phyloP scores from a whole-genome alignment of 2,113 vertebrate species.

The Oxyura jamaicensis region DNA sequence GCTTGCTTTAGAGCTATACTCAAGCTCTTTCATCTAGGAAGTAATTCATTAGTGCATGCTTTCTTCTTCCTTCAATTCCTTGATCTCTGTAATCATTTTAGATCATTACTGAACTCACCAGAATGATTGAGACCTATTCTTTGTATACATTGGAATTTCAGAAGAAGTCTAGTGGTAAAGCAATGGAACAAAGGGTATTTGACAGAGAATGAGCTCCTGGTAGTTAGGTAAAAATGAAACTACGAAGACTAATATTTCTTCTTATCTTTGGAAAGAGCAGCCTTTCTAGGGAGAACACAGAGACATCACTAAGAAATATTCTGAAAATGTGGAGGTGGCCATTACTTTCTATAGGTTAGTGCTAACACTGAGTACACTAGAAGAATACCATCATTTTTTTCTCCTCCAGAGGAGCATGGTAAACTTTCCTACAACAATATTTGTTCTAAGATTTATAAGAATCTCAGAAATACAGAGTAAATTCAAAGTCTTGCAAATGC shows the following conservation, averaged over 20 bases:
- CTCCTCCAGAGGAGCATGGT: not conserved
- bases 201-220: not conserved
- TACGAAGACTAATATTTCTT: not conserved
- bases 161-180: not conserved
- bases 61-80: not conserved
- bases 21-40: not conserved
- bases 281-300: not conserved
- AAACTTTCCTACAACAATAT: too few species aligned
- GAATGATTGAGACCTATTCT: not conserved
- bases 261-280: not conserved
- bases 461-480: not conserved
- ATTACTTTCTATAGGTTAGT: not conserved
- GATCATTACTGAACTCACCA: not conserved
- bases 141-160: not conserved
- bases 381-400: not conserved
- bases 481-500: not conserved
- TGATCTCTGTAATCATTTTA: not conserved
- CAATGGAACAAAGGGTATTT: not conserved
- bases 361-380: not conserved
- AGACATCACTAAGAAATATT: not conserved
- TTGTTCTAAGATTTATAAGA: too few species aligned
- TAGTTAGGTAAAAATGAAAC: not conserved
- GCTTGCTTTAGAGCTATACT: not conserved
- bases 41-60: not conserved
- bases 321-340: not conserved